Evolutionary conservation across 2,797 vertebrate genomes (phyloP).

Genomic region (Momotus momota): DNA sequence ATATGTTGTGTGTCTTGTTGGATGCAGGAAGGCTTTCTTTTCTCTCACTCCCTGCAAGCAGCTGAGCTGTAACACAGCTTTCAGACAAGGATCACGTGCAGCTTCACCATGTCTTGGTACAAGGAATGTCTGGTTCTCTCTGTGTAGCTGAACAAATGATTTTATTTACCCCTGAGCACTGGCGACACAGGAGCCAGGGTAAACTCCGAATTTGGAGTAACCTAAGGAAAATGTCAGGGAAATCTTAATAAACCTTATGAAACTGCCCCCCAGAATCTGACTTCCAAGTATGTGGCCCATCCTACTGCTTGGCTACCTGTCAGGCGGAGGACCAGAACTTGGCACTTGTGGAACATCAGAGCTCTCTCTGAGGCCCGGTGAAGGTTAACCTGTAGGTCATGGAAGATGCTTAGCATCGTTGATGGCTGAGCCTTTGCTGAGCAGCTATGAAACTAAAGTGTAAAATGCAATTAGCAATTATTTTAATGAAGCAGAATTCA

Average conservation of each 20-base stretch:
- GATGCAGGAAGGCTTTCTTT: neutral
- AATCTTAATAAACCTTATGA: neutral
- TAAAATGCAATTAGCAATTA: constrained; percentile 57
- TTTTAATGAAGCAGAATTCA: constrained; percentile 58
- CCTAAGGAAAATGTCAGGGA: neutral
- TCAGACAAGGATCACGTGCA: neutral
- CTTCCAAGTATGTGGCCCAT: neutral
- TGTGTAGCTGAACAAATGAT: neutral
- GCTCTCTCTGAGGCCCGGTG: neutral
- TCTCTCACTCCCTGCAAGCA: neutral
- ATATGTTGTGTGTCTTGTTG: neutral
- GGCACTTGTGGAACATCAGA: neutral
- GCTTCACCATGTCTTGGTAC: neutral
- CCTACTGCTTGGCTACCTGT: neutral
- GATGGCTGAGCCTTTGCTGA: neutral
- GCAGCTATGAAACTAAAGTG: neutral
- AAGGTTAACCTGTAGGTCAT: neutral
- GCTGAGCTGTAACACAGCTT: neutral
- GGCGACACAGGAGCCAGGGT: neutral
- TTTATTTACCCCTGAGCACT: neutral
- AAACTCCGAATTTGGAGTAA: neutral
- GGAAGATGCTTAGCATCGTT: neutral
- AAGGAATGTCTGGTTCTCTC: neutral
- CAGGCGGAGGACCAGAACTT: neutral
- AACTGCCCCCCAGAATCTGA: neutral